phyloP scores from a whole-genome alignment of 2,888 invertebrate species.

The Dione vanillae region DNA sequence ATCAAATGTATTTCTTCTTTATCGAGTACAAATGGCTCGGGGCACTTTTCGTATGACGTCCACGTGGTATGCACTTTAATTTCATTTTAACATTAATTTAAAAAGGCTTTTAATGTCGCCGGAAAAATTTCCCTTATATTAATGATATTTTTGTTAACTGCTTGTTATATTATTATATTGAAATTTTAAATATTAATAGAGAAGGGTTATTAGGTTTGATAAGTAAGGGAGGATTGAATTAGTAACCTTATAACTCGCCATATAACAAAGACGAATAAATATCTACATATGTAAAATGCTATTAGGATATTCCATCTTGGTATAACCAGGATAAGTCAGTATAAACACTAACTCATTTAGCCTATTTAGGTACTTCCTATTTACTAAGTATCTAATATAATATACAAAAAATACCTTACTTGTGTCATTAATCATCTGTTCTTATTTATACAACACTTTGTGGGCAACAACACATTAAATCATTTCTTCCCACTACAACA shows the following conservation, averaged over 20 bases:
- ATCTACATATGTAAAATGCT: too few species aligned
- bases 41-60: conserved; percentile 37
- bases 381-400: background rate
- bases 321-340: too few species aligned
- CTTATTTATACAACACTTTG: conserved; percentile 24
- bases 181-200: too few species aligned
- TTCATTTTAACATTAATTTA: conserved; percentile 47
- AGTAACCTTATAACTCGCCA: too few species aligned
- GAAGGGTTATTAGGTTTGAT: too few species aligned
- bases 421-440: conserved; percentile 19
- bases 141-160: conserved; percentile 7
- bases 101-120: conserved; percentile 42
- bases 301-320: too few species aligned
- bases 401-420: conserved; percentile 20
- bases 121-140: conserved; percentile 20
- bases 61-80: conserved; percentile 42
- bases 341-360: too few species aligned
- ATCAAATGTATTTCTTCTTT: conserved; percentile 6
- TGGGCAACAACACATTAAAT: conserved; percentile 30
- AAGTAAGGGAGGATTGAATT: too few species aligned
- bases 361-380: too few species aligned
- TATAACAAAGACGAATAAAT: too few species aligned
- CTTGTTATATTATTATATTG: conserved; percentile 1
- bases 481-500: conserved; percentile 27
- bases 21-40: conserved; percentile 33